phyloP scores from a whole-genome alignment of 2,888 invertebrate species.

The Philaethria dido region DNA sequence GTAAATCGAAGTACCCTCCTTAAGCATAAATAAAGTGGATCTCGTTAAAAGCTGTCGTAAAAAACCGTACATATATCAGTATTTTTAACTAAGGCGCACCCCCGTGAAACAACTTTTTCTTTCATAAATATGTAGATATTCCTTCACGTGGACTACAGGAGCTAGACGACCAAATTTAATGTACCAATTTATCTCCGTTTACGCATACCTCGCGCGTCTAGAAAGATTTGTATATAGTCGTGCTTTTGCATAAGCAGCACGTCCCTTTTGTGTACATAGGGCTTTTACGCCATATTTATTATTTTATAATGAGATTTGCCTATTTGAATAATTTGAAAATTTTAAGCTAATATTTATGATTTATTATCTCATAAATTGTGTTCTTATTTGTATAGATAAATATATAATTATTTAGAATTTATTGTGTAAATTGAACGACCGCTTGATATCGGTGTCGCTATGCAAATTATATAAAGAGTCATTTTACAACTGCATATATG shows the following conservation, averaged over 20 bases:
- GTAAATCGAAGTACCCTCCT: constrained; percentile 77
- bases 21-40: constrained; percentile 79
- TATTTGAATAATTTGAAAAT: constrained; percentile 9
- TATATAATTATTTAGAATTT: neutral
- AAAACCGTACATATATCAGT: constrained; percentile 74
- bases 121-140: constrained; percentile 83
- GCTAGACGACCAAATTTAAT: constrained; percentile 75
- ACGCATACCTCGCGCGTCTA: constrained; percentile 57
- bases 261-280: constrained; percentile 65
- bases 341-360: constrained; percentile 4
- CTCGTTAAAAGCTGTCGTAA: constrained; percentile 80
- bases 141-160: constrained; percentile 75
- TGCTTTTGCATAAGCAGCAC: constrained; percentile 76
- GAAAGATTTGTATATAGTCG: constrained; percentile 75
- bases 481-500: constrained; percentile 21
- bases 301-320: constrained; percentile 57
- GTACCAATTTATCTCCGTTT: constrained; percentile 69
- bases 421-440: neutral
- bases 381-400: too few relatives aligned
- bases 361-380: neutral
- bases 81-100: constrained; percentile 75
- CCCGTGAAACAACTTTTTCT: constrained; percentile 75
- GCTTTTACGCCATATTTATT: constrained; percentile 66
- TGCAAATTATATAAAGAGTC: constrained; percentile 9
- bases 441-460: constrained; percentile 4